These are phyloP conservation scores for Ancistrus triradiatus DNA, from an alignment of 2,113 vertebrate genomes.

Conservation along the genomic window DNA sequence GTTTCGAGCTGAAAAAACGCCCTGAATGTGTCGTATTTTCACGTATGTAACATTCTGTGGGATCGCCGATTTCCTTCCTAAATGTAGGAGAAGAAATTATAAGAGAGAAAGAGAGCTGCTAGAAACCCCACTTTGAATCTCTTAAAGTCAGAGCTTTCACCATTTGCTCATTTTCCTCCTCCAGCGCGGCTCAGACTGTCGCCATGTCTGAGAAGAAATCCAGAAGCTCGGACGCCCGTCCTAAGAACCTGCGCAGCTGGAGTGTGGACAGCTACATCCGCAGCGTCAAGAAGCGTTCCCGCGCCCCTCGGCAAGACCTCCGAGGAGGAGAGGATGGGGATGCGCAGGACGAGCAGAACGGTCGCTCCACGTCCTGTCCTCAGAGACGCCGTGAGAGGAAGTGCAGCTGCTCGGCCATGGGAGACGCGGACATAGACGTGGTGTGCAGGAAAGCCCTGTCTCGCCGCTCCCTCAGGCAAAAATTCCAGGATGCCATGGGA, in stretches of 20 bases:
- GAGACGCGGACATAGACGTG: conserved; percentile 74
- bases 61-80: no score
- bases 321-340: conserved; percentile 64
- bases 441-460: conserved; percentile 79
- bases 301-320: conserved; percentile 69
- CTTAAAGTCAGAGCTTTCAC: background rate
- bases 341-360: conserved; percentile 48
- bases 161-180: background rate
- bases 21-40: no score
- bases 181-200: no score
- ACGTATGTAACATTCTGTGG: no score
- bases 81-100: no score
- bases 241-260: conserved; percentile 85
- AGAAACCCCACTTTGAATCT: background rate
- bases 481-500: conserved; percentile 90
- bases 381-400: conserved; percentile 79
- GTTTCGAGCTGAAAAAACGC: no score
- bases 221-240: conserved; percentile 76
- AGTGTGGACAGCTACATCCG: conserved; percentile 91
- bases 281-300: conserved; percentile 87
- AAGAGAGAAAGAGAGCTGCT: no score
- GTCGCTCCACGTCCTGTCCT: conserved; percentile 65
- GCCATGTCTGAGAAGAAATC: conserved; percentile 71
- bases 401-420: conserved; percentile 77
- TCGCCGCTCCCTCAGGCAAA: conserved; percentile 87